Percentiles rank a stretch among this genome's conserved stretches.
Conservation (phyloP, 2,113 vertebrate genomes). For the Petrocephalus zakoni region DNA sequence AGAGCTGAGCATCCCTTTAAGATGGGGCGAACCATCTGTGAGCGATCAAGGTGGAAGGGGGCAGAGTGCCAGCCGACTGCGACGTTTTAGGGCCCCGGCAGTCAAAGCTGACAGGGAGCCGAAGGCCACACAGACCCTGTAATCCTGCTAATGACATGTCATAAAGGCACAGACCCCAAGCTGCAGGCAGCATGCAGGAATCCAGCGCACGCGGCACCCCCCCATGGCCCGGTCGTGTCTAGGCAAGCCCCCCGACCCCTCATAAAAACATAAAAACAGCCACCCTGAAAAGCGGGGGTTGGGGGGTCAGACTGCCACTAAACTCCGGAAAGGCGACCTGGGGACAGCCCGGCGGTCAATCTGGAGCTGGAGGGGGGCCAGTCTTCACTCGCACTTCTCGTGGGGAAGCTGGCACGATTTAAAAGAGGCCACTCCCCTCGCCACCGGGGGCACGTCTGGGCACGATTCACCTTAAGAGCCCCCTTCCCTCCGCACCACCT, state of each 20-base stretch:
- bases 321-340: background rate
- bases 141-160: constrained; percentile 33
- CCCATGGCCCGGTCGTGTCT: constrained; percentile 14
- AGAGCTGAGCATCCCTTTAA: background rate
- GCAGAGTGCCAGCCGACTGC: background rate
- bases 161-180: constrained; percentile 12
- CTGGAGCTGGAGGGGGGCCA: background rate
- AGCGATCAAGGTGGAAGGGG: background rate
- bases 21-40: background rate
- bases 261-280: constrained; percentile 16
- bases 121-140: constrained; percentile 14
- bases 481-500: background rate
- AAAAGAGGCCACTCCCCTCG: background rate
- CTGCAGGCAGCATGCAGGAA: constrained; percentile 16
- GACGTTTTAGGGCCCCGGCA: background rate
- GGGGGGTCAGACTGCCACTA: background rate
- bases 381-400: background rate
- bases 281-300: background rate
- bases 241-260: constrained; percentile 19
- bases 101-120: background rate
- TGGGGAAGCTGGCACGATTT: background rate
- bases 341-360: background rate
- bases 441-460: background rate
- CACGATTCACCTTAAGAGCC: background rate
- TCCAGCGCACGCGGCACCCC: constrained; percentile 8